Evolutionary conservation across 2,113 vertebrate species (phyloP).

Genomic region (Romanogobio albipinnatus): DNA sequence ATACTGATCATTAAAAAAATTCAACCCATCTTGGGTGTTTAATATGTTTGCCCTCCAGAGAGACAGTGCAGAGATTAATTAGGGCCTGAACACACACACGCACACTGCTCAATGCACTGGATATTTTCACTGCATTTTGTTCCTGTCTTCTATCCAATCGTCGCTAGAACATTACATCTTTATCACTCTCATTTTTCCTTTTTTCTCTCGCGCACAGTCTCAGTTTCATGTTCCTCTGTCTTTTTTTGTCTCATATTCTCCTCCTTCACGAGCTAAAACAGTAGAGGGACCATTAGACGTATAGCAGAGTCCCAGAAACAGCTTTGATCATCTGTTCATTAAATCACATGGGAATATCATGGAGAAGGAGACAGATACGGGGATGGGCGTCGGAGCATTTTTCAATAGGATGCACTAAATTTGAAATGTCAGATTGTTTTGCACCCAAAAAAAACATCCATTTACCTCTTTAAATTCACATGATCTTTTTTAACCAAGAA

Average conservation of each 20-base stretch:
- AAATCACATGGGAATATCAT: slow-evolving; percentile 45
- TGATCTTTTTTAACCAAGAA: too few species aligned
- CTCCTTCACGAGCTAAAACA: slow-evolving; percentile 31
- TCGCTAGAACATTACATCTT: slow-evolving; percentile 9
- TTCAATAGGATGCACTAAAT: slow-evolving; percentile 27
- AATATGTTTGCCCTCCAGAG: slow-evolving; percentile 9
- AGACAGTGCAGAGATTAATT: slow-evolving; percentile 26
- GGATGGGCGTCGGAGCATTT: slow-evolving; percentile 16
- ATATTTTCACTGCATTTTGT: background rate
- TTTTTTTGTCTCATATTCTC: slow-evolving; percentile 24
- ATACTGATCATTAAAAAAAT: slow-evolving; percentile 22
- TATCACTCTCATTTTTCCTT: background rate
- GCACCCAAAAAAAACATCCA: background rate
- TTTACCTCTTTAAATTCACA: background rate
- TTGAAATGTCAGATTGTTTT: slow-evolving; percentile 5
- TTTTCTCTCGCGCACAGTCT: background rate
- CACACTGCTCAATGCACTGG: background rate
- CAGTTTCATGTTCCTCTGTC: slow-evolving; percentile 12
- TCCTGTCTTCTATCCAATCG: background rate
- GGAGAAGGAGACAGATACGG: slow-evolving; percentile 13
- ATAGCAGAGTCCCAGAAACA: slow-evolving; percentile 40
- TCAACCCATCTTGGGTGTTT: slow-evolving; percentile 13
- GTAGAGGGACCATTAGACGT: slow-evolving; percentile 31
- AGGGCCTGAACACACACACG: slow-evolving; percentile 6
- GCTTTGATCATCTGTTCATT: slow-evolving; percentile 52